A percentile compares a stretch with the other conserved stretches of the same genome.
Evolutionary conservation across 2,113 vertebrate genomes (phyloP).

Genomic region (Panthera uncia): DNA sequence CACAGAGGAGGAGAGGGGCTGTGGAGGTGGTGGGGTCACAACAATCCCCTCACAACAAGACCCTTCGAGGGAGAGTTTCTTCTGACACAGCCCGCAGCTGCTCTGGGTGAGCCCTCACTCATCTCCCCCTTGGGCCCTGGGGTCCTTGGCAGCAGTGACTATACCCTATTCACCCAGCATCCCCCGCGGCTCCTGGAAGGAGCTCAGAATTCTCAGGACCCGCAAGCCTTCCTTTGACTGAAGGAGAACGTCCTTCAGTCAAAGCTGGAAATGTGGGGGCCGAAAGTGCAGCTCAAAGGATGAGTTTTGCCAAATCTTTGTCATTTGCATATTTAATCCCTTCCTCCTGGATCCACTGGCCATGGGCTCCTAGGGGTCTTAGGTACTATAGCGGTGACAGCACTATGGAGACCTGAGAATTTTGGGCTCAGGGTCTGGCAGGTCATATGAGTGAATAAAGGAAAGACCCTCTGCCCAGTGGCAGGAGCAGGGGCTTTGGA

Average conservation of each 20-base stretch:
- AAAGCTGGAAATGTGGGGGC: neutral
- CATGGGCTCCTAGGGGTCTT: neutral
- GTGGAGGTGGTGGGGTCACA: too few relatives aligned
- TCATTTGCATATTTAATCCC: neutral
- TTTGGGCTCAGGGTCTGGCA: neutral
- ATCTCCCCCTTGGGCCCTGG: rapidly evolving
- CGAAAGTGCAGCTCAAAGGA: rapidly evolving
- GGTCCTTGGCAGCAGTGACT: neutral
- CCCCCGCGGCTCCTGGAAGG: neutral
- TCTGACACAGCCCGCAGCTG: neutral
- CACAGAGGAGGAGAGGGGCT: neutral
- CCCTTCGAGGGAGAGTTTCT: neutral
- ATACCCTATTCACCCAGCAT: neutral
- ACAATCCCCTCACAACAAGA: neutral
- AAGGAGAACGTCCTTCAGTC: neutral
- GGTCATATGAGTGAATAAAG: neutral
- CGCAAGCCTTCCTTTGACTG: neutral
- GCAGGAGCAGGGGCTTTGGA: neutral
- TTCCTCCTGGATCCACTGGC: neutral
- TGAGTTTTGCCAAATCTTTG: neutral
- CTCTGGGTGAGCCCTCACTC: neutral
- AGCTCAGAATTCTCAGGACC: neutral
- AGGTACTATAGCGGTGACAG: neutral
- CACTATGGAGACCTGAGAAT: neutral
- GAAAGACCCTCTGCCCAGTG: neutral